These are phyloP conservation scores for Hydrocynus forskahlii DNA, from an alignment of 2,797 vertebrate genomes.

Conservation along the genomic window DNA sequence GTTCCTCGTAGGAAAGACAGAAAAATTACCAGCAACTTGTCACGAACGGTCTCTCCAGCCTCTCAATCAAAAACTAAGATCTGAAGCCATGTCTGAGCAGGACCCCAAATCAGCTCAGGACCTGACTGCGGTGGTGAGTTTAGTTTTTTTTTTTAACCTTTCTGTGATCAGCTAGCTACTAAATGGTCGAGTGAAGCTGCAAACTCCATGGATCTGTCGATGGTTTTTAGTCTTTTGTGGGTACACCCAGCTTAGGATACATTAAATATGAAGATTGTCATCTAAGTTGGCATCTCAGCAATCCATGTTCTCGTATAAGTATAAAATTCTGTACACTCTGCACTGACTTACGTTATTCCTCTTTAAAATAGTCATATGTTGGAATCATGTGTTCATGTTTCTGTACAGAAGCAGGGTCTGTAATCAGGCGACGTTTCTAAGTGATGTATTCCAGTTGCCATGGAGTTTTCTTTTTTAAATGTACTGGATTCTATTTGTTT, in stretches of 20 bases:
- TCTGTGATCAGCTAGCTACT: too few species aligned
- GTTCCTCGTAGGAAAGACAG: not conserved
- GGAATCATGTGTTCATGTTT: not conserved
- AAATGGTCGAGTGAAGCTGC: not conserved
- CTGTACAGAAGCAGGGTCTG: not conserved
- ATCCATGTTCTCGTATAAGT: too few species aligned
- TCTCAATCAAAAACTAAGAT: not conserved
- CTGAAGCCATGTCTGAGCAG: slow-evolving; percentile 56
- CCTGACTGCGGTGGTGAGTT: slow-evolving; percentile 61
- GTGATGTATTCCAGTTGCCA: not conserved
- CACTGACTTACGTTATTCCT: too few species aligned
- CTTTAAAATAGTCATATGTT: too few species aligned
- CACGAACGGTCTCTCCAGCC: not conserved
- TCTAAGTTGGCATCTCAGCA: too few species aligned
- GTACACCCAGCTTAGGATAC: not conserved
- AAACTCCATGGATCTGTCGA: not conserved
- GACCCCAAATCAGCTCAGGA: slow-evolving; percentile 62
- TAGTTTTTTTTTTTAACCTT: slow-evolving; percentile 11
- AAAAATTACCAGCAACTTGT: not conserved
- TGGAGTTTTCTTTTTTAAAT: not conserved
- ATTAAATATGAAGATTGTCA: not conserved
- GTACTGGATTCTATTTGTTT: not conserved
- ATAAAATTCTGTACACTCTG: too few species aligned
- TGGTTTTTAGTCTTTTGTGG: not conserved
- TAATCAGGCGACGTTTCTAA: not conserved